Evolutionary conservation across 2,113 vertebrate genomes (phyloP).

Genomic region (Rhea americana): DNA sequence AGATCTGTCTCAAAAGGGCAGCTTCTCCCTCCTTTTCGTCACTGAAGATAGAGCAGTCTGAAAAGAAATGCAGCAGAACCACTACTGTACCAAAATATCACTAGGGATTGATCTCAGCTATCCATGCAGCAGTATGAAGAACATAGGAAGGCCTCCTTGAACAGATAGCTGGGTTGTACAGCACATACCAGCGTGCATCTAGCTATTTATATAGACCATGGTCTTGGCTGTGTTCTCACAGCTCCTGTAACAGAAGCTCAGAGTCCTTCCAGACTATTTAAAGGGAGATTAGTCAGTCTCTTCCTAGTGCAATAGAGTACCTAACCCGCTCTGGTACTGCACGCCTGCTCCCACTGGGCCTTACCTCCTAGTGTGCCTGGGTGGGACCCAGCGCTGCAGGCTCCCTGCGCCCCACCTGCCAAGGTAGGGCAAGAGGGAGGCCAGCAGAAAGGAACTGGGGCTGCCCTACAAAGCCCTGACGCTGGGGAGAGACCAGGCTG

Average conservation of each 20-base stretch:
- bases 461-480: background rate
- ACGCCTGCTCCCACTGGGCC: background rate
- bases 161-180: background rate
- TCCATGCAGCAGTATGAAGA: background rate
- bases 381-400: background rate
- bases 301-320: background rate
- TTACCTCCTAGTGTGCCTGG: background rate
- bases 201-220: conserved; percentile 31
- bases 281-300: conserved; percentile 61
- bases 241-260: conserved; percentile 50
- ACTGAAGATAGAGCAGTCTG: background rate
- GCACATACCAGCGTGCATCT: conserved; percentile 24
- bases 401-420: background rate
- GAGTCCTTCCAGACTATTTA: conserved; percentile 50
- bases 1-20: background rate
- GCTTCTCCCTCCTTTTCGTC: background rate
- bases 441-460: background rate
- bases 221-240: background rate
- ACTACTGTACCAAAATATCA: fast-evolving
- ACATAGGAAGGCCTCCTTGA: background rate
- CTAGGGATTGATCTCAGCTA: background rate
- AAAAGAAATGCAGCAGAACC: background rate
- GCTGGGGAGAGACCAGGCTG: background rate
- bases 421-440: background rate
- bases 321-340: background rate